Evolutionary conservation across 2,797 vertebrate genomes (phyloP).

Genomic region (Squalus acanthias): DNA sequence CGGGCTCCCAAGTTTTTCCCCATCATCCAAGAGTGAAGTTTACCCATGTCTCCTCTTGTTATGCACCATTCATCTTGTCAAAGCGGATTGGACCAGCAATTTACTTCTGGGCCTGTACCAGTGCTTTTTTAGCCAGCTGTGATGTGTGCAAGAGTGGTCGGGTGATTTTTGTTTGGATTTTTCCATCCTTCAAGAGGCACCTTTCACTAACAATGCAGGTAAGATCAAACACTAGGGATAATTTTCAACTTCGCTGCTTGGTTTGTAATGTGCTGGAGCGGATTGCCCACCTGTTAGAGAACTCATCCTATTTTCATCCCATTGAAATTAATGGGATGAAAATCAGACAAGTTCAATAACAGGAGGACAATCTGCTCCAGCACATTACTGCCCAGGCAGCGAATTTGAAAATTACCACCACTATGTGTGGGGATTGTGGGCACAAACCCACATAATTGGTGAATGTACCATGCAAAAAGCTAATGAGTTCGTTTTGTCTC

Average conservation of each 20-base stretch:
- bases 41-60: too few relatives aligned
- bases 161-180: not conserved
- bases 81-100: too few relatives aligned
- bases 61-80: too few relatives aligned
- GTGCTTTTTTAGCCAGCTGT: not conserved
- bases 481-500: not conserved
- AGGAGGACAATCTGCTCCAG: not conserved
- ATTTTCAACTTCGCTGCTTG: not conserved
- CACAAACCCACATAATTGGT: not conserved
- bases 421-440: not conserved
- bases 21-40: too few relatives aligned
- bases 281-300: not conserved
- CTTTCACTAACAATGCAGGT: not conserved
- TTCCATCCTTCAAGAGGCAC: not conserved
- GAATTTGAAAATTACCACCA: not conserved
- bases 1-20: too few relatives aligned
- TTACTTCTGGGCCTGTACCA: too few relatives aligned
- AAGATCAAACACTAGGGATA: too few relatives aligned
- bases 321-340: not conserved
- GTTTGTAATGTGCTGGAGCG: too few relatives aligned
- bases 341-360: not conserved
- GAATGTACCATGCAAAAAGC: not conserved
- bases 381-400: not conserved
- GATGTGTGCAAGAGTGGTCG: not conserved
- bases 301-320: not conserved